These are phyloP conservation scores for Australoheros scitulus DNA, from an alignment of 2,113 vertebrate genomes.

Conservation along the genomic window DNA sequence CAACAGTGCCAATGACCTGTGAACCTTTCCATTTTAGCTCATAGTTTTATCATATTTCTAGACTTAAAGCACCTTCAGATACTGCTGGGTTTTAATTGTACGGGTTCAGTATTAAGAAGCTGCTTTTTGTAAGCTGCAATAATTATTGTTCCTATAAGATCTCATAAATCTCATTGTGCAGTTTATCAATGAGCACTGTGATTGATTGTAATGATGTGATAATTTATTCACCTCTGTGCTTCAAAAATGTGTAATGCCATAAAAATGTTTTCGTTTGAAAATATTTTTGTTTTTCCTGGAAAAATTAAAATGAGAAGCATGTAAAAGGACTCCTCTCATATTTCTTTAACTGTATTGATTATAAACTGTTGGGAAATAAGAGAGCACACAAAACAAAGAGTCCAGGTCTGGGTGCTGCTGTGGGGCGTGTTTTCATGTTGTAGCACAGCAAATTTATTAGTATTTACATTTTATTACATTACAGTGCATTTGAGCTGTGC, in stretches of 20 bases:
- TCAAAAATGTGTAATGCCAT: background rate
- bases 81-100: accelerated
- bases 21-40: background rate
- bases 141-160: background rate
- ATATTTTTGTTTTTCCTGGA: background rate
- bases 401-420: no score
- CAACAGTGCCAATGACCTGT: background rate
- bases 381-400: no score
- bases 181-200: background rate
- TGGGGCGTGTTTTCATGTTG: no score
- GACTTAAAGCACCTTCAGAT: background rate
- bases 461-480: no score
- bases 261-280: background rate
- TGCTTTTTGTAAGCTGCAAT: background rate
- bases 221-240: slow-evolving; percentile 12
- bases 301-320: background rate
- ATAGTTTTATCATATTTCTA: background rate
- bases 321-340: background rate
- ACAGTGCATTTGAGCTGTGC: no score
- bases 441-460: no score
- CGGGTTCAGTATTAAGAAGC: background rate
- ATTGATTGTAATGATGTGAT: slow-evolving; percentile 29
- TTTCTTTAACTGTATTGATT: background rate
- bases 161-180: background rate
- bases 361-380: background rate